These are phyloP conservation scores for Gavialis gangeticus DNA, from an alignment of 2,113 vertebrate species.

Conservation along the genomic window DNA sequence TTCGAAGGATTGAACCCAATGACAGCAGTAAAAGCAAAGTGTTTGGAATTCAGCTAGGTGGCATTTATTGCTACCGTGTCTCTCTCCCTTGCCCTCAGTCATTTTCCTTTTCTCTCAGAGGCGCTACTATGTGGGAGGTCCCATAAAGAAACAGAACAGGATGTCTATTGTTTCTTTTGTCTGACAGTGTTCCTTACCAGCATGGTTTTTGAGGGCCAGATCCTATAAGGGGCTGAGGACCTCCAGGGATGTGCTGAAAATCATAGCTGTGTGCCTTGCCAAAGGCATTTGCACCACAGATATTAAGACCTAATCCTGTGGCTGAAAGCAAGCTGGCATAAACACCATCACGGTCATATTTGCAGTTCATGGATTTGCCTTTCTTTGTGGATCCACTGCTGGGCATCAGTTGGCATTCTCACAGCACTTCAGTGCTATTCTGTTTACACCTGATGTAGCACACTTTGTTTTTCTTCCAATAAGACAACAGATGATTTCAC, in stretches of 20 bases:
- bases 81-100: not conserved
- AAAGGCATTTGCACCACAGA: not conserved
- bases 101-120: not conserved
- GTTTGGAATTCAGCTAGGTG: not conserved
- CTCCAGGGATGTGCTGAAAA: not conserved
- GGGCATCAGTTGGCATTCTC: not conserved
- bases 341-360: not conserved
- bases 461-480: not conserved
- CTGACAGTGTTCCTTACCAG: not conserved
- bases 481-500: constrained; percentile 55
- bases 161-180: not conserved
- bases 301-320: not conserved
- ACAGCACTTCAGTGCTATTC: not conserved
- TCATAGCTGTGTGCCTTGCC: not conserved
- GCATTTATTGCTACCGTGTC: not conserved
- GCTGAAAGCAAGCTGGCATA: not conserved
- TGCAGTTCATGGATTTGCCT: not conserved
- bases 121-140: not conserved
- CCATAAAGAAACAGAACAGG: not conserved
- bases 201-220: not conserved
- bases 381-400: constrained; percentile 1
- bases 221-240: not conserved
- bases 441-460: not conserved
- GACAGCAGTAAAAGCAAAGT: not conserved
- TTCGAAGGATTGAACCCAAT: rapidly evolving